Conservation (phyloP, 2,797 vertebrate genomes). For the Micromesistius poutassou region DNA sequence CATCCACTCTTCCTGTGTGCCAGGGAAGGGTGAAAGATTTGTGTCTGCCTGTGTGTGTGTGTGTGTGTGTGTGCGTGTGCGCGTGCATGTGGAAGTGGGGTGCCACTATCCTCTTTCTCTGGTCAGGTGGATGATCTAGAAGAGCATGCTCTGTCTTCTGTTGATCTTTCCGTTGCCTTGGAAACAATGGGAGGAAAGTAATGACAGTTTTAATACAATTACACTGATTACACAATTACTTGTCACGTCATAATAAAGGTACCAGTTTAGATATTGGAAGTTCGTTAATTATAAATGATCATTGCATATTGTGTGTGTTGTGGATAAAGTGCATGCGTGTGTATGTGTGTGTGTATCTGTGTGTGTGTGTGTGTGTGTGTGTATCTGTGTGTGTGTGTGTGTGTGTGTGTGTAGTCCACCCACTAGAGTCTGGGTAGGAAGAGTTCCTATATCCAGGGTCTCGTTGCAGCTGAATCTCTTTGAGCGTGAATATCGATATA, state of each 20-base stretch:
- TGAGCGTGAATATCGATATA: slow-evolving; percentile 96
- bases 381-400: too few species aligned
- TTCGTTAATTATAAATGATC: background rate
- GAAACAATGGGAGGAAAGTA: background rate
- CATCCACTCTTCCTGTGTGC: slow-evolving; percentile 27
- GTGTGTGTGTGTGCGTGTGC: slow-evolving; percentile 27
- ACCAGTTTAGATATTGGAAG: background rate
- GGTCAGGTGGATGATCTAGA: background rate
- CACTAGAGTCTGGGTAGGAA: slow-evolving; percentile 93
- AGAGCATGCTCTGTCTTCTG: slow-evolving; percentile 2
- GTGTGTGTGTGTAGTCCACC: slow-evolving; percentile 19
- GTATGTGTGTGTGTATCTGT: slow-evolving; percentile 1
- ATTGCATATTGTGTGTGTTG: slow-evolving; percentile 7
- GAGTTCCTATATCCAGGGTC: slow-evolving; percentile 98
- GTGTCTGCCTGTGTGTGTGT: slow-evolving; percentile 28
- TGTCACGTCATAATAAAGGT: background rate
- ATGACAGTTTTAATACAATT: background rate
- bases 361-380: background rate
- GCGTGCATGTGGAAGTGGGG: slow-evolving; percentile 19
- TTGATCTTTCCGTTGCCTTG: background rate
- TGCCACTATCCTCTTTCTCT: slow-evolving; percentile 7
- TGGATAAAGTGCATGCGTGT: slow-evolving; percentile 13
- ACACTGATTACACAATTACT: background rate
- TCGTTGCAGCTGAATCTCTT: slow-evolving; percentile 96
- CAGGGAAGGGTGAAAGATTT: slow-evolving; percentile 34